Base-by-base conservation (phyloP, 2,113 vertebrate species). In the Sinocyclocheilus anophthalmus region DNA sequence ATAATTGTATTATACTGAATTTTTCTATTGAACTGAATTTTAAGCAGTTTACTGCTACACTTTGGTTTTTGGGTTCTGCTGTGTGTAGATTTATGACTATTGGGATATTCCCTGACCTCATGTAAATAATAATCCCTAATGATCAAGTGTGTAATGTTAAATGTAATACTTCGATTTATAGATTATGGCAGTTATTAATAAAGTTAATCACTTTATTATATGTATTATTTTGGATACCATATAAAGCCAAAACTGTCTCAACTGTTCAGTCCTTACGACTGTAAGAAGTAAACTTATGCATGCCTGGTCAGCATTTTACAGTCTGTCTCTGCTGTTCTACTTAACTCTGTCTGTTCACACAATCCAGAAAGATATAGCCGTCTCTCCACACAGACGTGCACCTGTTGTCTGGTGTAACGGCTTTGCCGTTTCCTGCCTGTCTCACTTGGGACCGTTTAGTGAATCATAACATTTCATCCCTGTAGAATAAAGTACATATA, bases 321-420 rank as follows among this genome's bases (percentile, higher is more conserved):
- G 24, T 83, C 48, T 76, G 26, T 67, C 42, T 77, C 85, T 83
- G 24, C 63, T 65, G 18, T 87, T 26, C 83, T 75, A 83, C 61
- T 82, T 85, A 79, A 24, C 81, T 83, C 55, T 67, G 69, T 87
- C 85, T 61, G 59, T 84, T 75, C 81, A 33, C 42, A 86, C 39
- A 83, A 30, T 57, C 76, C 63, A 63, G 33, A 77, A 50, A 63
- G 73, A 85, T 89, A 77, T 75, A 50, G 70, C 53, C 9, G 76
- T 83, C 53, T 57, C 39, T 72, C 77, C 24, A 11, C 16, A n/a
- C 5, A 69, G 65, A n/a, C 55, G 42, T 76, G 87, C 88, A 89
- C 88, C 88, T 89, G 88, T 83, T 70, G 88, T 85, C 72, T 81
- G 72, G 61, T 37, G 76, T 26, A 57, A 61, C 30, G 57, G 57